Evolutionary conservation across 2,113 vertebrate genomes (phyloP), one percentile per base, ranked within the genome.

Genomic region (Solea solea): DNA sequence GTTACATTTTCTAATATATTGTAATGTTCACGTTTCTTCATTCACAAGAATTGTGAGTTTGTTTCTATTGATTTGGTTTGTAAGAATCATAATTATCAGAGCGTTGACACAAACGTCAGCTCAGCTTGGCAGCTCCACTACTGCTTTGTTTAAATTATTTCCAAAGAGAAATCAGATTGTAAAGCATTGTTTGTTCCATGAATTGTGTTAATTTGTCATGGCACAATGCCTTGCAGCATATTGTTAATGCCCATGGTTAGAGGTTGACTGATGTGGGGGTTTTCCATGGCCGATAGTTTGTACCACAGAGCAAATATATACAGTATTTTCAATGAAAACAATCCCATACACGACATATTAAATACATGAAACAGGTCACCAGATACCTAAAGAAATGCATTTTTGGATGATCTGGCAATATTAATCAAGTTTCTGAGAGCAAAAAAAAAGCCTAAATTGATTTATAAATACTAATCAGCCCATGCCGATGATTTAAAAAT

Each of bases 111-210:
- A 52, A 5, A 66, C 34, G 52, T 55, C 34, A 66, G 60, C 21
- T 71, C 16, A 21, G 7, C 39, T 63, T 16, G 68, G 58, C 4
- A 54, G 27, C 10, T 25, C 42, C 6, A 54, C 25, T 13, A 12
- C 25, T 21, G 8, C 59, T 72, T 71, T 65, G 72, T 81, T 81
- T 7, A 49, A 28, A 7, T 11, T 56, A 44, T 41, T 66, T 21
- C n/a, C 3, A 1, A 7, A 2, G 8, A 7, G 12, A 5, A 9
- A 16, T 7, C 55, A 28, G 12, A 40, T 3, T 0, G 0, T 0
- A 10, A 27, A 7, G 14, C 10, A 62, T 66, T 62, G 46, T 61
- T 61, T 45, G 14, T 52, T 34, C 52, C 0, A 16, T 44, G 10
- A 76, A 59, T 68, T 59, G 49, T 49, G 62, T 72, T 49, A 60